A percentile compares a stretch with the other conserved stretches of the same genome.
Conservation (phyloP, 2,888 invertebrate genomes). For the Coleophora flavipennella region DNA sequence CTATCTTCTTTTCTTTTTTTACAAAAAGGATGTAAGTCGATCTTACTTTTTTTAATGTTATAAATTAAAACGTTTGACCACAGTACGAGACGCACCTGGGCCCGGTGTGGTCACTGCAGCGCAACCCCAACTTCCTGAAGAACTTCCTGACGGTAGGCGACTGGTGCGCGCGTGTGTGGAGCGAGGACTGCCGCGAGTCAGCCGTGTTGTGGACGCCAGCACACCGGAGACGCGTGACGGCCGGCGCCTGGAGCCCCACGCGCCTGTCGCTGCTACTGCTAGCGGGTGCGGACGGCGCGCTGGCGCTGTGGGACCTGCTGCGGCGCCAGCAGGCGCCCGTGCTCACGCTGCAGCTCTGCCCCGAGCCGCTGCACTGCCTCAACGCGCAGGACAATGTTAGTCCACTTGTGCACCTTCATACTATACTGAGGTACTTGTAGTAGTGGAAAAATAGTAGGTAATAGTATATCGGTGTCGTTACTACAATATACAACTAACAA, state of each 20-base stretch:
- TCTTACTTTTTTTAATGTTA: too few species aligned
- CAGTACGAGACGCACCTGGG: slow-evolving; percentile 82
- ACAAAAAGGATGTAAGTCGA: too few species aligned
- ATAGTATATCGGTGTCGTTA: too few species aligned
- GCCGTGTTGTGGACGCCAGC: slow-evolving; percentile 89
- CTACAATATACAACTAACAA: too few species aligned
- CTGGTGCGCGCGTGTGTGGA: slow-evolving; percentile 94
- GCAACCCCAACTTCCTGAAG: slow-evolving; percentile 94
- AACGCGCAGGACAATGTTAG: slow-evolving; percentile 45
- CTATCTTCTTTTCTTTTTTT: too few species aligned
- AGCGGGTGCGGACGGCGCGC: slow-evolving; percentile 82
- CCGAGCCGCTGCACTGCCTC: slow-evolving; percentile 62
- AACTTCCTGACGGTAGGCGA: slow-evolving; percentile 95
- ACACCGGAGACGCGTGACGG: slow-evolving; percentile 76
- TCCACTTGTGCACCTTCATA: not conserved
- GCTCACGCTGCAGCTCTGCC: slow-evolving; percentile 67
- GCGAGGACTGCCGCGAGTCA: slow-evolving; percentile 94
- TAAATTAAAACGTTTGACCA: too few species aligned
- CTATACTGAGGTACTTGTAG: too few species aligned
- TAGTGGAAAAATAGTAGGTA: too few species aligned
- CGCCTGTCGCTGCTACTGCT: slow-evolving; percentile 88
- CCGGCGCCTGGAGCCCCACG: slow-evolving; percentile 89
- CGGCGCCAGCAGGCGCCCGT: slow-evolving; percentile 86
- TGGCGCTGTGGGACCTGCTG: slow-evolving; percentile 91
- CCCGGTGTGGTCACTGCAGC: slow-evolving; percentile 86